These are phyloP conservation scores for Hylomyscus alleni DNA, from an alignment of 2,797 vertebrate species.

Conservation along the genomic window DNA sequence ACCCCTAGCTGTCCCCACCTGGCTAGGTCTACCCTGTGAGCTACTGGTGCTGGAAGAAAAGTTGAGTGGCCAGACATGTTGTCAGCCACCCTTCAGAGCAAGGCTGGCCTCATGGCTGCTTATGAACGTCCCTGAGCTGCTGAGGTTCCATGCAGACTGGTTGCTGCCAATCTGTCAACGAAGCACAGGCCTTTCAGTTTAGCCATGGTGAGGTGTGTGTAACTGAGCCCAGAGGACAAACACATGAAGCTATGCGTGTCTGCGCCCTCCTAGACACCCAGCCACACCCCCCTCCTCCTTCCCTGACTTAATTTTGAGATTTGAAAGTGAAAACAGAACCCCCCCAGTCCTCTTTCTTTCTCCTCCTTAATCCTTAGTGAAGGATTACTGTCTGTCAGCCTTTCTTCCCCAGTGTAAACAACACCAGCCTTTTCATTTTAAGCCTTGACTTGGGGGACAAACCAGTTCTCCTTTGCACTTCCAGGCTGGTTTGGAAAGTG, in stretches of 20 bases:
- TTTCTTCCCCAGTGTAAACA: slow-evolving; percentile 87
- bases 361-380: slow-evolving; percentile 86
- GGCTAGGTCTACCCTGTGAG: not conserved
- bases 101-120: slow-evolving; percentile 29
- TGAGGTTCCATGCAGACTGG: slow-evolving; percentile 69
- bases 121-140: slow-evolving; percentile 29
- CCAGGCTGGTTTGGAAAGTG: slow-evolving; percentile 83
- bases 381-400: slow-evolving; percentile 86
- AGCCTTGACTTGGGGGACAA: slow-evolving; percentile 88
- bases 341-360: slow-evolving; percentile 85
- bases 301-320: slow-evolving; percentile 77
- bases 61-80: slow-evolving; percentile 13
- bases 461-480: slow-evolving; percentile 84
- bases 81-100: slow-evolving; percentile 47
- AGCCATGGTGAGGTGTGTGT: slow-evolving; percentile 86
- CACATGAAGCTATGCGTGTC: slow-evolving; percentile 79
- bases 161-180: slow-evolving; percentile 81
- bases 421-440: slow-evolving; percentile 85
- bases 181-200: slow-evolving; percentile 86
- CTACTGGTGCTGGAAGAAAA: slow-evolving; percentile 55
- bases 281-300: slow-evolving; percentile 56
- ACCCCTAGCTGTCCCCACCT: not conserved
- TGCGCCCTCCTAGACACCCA: slow-evolving; percentile 42
- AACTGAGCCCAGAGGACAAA: slow-evolving; percentile 86
- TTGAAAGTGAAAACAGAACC: slow-evolving; percentile 89